phyloP scores from a whole-genome alignment of 1,140 invertebrate species.

The Parapsyche elsis region DNA sequence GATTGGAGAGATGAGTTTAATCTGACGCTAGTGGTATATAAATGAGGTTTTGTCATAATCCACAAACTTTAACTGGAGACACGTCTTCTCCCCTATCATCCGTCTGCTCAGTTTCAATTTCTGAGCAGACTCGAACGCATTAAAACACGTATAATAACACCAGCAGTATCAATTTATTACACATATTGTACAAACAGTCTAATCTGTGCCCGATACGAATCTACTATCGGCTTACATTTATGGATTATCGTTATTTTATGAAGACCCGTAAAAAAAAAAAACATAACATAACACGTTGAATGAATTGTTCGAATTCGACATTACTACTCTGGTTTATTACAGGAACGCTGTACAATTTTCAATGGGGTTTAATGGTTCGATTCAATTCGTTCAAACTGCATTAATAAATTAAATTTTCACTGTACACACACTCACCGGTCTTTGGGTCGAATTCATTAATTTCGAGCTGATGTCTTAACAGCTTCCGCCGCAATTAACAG shows the following conservation, averaged over 20 bases:
- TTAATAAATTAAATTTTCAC: background rate
- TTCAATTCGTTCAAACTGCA: background rate
- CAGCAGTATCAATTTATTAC: background rate
- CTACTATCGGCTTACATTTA: too few species aligned
- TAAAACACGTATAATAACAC: background rate
- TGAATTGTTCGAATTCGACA: too few species aligned
- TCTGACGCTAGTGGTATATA: background rate
- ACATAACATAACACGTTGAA: too few species aligned
- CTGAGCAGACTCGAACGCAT: background rate
- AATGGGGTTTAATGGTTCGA: background rate
- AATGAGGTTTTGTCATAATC: background rate
- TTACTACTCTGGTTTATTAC: too few species aligned
- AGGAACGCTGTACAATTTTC: background rate
- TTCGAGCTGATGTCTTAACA: background rate
- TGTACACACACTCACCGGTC: background rate
- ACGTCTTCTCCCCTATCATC: slow-evolving; percentile 18
- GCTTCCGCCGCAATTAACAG: background rate
- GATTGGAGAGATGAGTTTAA: too few species aligned
- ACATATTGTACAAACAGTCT: background rate
- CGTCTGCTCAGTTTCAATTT: background rate
- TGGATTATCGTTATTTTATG: too few species aligned
- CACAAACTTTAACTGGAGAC: background rate
- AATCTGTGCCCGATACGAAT: too few species aligned
- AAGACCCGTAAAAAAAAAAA: too few species aligned
- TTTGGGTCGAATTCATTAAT: slow-evolving; percentile 3